Evolutionary conservation across 2,113 vertebrate genomes (phyloP).

Genomic region (Oostethus manadensis): DNA sequence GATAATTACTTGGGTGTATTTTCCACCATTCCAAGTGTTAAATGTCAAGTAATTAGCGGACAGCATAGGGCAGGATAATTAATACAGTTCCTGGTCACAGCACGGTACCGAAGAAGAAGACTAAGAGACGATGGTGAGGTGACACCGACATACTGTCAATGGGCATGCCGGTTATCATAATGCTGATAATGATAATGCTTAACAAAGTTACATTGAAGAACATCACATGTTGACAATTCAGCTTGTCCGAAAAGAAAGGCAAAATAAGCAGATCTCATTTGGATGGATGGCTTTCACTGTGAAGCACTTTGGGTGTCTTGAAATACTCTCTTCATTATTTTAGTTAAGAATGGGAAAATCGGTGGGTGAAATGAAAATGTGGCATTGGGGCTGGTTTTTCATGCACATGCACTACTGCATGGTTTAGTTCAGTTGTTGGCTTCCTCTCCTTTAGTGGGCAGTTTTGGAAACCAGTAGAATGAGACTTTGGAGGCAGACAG

Average conservation of each 20-base stretch:
- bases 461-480: conserved; percentile 35
- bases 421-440: conserved; percentile 13
- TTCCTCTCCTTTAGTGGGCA: conserved; percentile 27
- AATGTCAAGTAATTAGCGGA: conserved; percentile 74
- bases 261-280: too few relatives aligned
- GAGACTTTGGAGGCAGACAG: conserved; percentile 43
- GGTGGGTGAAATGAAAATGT: conserved; percentile 18
- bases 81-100: conserved; percentile 61
- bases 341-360: neutral
- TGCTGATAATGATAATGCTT: too few relatives aligned
- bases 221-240: too few relatives aligned
- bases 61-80: conserved; percentile 70
- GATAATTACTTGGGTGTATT: conserved; percentile 69
- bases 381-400: conserved; percentile 26
- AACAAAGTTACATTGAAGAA: too few relatives aligned
- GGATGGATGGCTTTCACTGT: too few relatives aligned
- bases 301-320: too few relatives aligned
- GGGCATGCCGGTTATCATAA: conserved; percentile 7
- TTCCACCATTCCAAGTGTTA: conserved; percentile 59
- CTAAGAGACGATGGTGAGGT: neutral
- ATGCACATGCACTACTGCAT: conserved; percentile 16
- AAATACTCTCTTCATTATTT: conserved; percentile 1
- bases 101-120: conserved; percentile 24
- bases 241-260: too few relatives aligned
- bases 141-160: conserved; percentile 13